Percentiles rank a stretch among this genome's conserved stretches.
Evolutionary conservation across 2,797 vertebrate genomes (phyloP).

Genomic region (Pangasius krempfi): DNA sequence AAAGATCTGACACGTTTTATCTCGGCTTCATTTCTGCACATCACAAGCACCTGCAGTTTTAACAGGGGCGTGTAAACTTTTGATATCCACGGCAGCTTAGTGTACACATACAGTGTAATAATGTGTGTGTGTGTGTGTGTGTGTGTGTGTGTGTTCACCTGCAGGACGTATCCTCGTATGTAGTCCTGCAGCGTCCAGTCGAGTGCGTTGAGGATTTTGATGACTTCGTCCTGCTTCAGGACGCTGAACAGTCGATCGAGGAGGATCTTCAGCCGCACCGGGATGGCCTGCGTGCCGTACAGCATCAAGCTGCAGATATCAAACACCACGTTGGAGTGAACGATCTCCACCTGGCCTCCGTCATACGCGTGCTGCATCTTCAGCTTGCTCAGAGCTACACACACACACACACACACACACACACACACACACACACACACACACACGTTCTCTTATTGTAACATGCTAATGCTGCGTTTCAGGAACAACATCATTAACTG

Average conservation of each 20-base stretch:
- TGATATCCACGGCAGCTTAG: not conserved
- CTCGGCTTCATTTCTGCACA: not conserved
- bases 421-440: not conserved
- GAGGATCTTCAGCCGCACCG: conserved; percentile 94
- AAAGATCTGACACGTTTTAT: not conserved
- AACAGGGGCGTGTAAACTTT: not conserved
- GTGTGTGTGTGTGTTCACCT: conserved; percentile 72
- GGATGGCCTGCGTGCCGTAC: conserved; percentile 94
- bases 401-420: conserved; percentile 44
- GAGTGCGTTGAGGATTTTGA: conserved; percentile 91
- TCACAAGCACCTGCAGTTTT: not conserved
- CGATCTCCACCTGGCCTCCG: conserved; percentile 94
- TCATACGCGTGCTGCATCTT: conserved; percentile 89
- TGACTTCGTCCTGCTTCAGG: conserved; percentile 93
- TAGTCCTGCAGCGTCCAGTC: conserved; percentile 98
- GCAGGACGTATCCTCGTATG: conserved; percentile 93
- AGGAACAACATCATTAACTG: not conserved
- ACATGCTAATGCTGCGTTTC: not conserved
- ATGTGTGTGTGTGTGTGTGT: not conserved
- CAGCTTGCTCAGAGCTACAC: conserved; percentile 90
- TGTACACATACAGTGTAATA: not conserved
- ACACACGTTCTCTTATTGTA: not conserved
- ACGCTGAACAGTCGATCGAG: conserved; percentile 96
- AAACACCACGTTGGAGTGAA: conserved; percentile 96
- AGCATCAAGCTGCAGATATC: conserved; percentile 97